These are phyloP conservation scores for Agapostemon virescens DNA, from an alignment of 2,888 invertebrate species.

Conservation along the genomic window DNA sequence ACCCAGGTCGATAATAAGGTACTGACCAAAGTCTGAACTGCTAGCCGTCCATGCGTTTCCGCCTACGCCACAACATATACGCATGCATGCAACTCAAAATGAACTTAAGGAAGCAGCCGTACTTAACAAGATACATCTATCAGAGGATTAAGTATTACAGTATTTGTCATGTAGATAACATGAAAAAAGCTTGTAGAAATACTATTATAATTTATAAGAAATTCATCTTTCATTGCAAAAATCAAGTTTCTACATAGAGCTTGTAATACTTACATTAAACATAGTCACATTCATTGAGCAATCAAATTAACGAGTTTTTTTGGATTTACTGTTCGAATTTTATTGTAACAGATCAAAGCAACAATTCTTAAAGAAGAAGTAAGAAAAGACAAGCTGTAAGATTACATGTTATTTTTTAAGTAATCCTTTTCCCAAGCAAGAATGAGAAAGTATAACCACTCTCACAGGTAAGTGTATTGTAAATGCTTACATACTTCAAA, in stretches of 20 bases:
- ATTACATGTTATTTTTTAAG: constrained; percentile 34
- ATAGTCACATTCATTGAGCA: background rate
- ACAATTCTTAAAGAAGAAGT: constrained; percentile 19
- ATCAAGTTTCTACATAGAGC: constrained; percentile 8
- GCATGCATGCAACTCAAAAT: constrained; percentile 78
- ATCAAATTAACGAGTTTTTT: background rate
- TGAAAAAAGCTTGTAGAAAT: constrained; percentile 13
- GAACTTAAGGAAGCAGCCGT: constrained; percentile 64
- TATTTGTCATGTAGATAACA: constrained; percentile 15
- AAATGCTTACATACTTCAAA: background rate
- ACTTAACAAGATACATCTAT: constrained; percentile 48
- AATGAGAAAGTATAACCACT: constrained; percentile 31
- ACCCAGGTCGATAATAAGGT: constrained; percentile 94
- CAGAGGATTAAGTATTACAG: constrained; percentile 33
- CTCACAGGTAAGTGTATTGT: constrained; percentile 36
- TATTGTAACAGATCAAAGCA: constrained; percentile 25
- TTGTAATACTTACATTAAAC: constrained; percentile 26
- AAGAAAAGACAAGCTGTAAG: constrained; percentile 16
- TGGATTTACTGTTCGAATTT: background rate
- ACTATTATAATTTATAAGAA: constrained; percentile 8
- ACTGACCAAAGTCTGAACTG: constrained; percentile 95
- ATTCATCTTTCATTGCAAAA: background rate
- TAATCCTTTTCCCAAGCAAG: constrained; percentile 41
- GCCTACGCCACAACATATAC: constrained; percentile 84
- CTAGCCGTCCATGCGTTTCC: constrained; percentile 95